A percentile compares a stretch with the other conserved stretches of the same genome.
These are phyloP conservation scores for Speoplatyrhinus poulsoni DNA, from an alignment of 2,113 vertebrate genomes.

Conservation along the genomic window DNA sequence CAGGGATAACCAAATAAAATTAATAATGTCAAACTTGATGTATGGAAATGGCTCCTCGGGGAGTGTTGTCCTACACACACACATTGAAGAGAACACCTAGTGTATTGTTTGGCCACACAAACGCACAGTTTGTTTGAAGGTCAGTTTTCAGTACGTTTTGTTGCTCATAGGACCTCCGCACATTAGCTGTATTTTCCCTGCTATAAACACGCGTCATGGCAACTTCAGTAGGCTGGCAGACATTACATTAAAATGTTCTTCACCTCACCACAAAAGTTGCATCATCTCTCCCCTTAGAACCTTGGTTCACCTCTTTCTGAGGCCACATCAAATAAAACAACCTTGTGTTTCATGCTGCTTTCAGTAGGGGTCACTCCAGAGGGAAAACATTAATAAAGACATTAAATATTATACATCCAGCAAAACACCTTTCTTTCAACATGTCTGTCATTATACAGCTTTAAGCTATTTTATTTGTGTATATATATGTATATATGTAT, in stretches of 20 bases:
- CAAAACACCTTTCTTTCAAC: no score
- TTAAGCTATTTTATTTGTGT: no score
- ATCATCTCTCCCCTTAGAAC: no score
- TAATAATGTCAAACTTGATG: slow-evolving; percentile 20
- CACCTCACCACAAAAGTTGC: neutral
- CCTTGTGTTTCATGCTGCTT: no score
- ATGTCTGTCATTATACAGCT: no score
- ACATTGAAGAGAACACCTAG: neutral
- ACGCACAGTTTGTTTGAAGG: neutral
- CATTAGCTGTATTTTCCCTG: neutral
- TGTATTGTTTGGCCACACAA: neutral
- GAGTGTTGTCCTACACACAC: slow-evolving; percentile 3
- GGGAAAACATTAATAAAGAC: no score
- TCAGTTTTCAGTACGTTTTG: no score
- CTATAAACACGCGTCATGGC: neutral
- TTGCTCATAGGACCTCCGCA: neutral
- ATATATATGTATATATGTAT: neutral
- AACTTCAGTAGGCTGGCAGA: neutral
- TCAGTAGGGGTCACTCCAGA: no score
- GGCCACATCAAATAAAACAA: no score
- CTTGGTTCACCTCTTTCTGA: no score
- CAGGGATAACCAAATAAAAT: slow-evolving; percentile 26
- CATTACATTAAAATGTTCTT: neutral
- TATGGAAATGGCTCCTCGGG: neutral
- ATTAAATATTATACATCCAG: no score